Evolutionary conservation across 2,797 vertebrate genomes (phyloP).

Genomic region (Microtus agrestis): DNA sequence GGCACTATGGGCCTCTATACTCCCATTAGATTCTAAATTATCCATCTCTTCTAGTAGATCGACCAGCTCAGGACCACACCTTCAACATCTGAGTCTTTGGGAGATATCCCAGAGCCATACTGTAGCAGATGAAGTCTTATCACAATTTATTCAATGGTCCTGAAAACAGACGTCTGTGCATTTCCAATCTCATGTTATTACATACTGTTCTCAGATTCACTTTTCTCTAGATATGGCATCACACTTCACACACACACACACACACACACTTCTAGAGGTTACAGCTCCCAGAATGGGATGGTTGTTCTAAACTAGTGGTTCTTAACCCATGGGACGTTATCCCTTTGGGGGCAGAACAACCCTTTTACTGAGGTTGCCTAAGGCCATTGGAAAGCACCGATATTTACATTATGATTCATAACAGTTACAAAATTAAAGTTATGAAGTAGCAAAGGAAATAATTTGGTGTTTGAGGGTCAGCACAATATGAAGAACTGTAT

Average conservation of each 20-base stretch:
- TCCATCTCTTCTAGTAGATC: neutral
- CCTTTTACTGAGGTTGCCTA: neutral
- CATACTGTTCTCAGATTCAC: neutral
- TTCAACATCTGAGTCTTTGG: neutral
- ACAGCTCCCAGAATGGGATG: neutral
- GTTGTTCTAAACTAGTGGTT: neutral
- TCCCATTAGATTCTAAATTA: neutral
- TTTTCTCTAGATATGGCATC: neutral
- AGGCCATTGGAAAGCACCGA: neutral
- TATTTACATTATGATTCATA: neutral
- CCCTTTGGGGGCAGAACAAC: neutral
- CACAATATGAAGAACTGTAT: neutral
- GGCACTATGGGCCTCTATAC: neutral
- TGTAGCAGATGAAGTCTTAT: neutral
- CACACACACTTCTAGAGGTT: neutral
- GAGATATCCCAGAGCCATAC: neutral
- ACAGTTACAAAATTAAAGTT: neutral
- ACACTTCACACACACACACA: too few species aligned
- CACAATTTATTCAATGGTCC: neutral
- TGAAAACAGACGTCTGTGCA: neutral
- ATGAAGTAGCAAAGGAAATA: neutral
- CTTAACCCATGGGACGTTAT: neutral
- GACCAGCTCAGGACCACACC: neutral
- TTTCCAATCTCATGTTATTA: neutral
- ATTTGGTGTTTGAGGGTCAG: neutral